Evolutionary conservation across 1,140 invertebrate genomes (phyloP).

Genomic region (Eurosta solidaginis): DNA sequence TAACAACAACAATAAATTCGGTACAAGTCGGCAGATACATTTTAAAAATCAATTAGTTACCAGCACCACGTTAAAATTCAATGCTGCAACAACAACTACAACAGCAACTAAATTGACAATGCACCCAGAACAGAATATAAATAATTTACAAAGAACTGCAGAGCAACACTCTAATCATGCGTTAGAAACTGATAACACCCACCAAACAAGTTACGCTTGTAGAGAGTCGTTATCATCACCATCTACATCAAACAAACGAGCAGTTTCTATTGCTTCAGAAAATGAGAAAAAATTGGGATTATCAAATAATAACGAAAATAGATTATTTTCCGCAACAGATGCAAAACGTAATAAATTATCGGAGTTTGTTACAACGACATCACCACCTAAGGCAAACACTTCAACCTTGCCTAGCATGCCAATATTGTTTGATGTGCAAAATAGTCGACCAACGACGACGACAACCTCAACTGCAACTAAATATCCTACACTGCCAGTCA

Average conservation of each 20-base stretch:
- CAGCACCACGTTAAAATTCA: constrained; percentile 4
- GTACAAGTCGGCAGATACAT: constrained; percentile 13
- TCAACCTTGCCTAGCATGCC: constrained; percentile 42
- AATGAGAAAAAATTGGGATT: constrained; percentile 29
- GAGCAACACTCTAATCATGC: constrained; percentile 34
- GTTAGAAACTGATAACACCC: background rate
- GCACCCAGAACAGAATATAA: constrained; percentile 39
- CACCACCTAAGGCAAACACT: constrained; percentile 33
- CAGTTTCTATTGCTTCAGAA: constrained; percentile 46
- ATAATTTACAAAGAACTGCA: constrained; percentile 46
- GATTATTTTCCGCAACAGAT: background rate
- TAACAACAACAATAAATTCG: constrained; percentile 23
- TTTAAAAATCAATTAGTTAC: constrained; percentile 11
- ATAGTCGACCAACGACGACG: background rate
- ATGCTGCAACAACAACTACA: background rate
- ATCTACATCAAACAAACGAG: constrained; percentile 43
- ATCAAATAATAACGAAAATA: constrained; percentile 17
- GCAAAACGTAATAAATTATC: background rate
- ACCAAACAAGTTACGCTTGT: background rate
- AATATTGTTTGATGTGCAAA: constrained; percentile 39
- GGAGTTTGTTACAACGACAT: constrained; percentile 29
- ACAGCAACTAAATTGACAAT: background rate
- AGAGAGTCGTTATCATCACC: constrained; percentile 37
- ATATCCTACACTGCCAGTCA: constrained; percentile 7
- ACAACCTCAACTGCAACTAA: background rate